These are phyloP conservation scores for Eristalinus sepulchralis DNA, from an alignment of 2,888 invertebrate genomes.

Conservation along the genomic window DNA sequence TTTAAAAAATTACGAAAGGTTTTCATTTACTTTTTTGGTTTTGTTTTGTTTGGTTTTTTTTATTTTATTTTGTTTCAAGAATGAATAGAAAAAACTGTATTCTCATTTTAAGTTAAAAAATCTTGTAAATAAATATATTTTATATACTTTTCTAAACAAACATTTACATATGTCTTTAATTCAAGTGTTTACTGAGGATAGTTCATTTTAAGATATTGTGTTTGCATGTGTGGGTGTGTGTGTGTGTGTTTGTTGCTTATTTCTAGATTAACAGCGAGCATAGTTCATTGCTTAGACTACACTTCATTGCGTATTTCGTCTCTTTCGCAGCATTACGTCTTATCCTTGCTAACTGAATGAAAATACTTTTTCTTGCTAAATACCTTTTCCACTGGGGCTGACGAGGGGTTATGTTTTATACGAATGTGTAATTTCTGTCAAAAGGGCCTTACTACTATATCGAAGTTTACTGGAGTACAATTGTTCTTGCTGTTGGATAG, in stretches of 20 bases:
- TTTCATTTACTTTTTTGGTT: constrained; percentile 21
- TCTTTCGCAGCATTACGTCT: background rate
- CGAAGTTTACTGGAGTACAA: too few species aligned
- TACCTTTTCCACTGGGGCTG: background rate
- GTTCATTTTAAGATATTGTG: background rate
- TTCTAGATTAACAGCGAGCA: constrained; percentile 19
- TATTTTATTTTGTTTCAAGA: constrained; percentile 48
- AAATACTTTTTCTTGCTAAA: background rate
- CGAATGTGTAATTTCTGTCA: too few species aligned
- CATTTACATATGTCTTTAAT: constrained; percentile 21
- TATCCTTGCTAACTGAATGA: constrained; percentile 17
- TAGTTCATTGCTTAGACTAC: constrained; percentile 2
- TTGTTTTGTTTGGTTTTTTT: constrained; percentile 27
- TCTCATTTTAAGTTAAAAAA: constrained; percentile 48
- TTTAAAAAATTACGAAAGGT: constrained; percentile 73
- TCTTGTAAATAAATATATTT: constrained; percentile 52
- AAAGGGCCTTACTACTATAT: too few species aligned
- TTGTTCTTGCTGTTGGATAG: too few species aligned
- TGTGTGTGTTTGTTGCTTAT: background rate
- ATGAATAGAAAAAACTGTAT: constrained; percentile 60
- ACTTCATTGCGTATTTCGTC: background rate
- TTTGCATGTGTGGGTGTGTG: background rate
- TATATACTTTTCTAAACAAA: constrained; percentile 26
- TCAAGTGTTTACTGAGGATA: constrained; percentile 40
- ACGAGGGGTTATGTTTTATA: too few species aligned